Base-by-base conservation (phyloP, 2,113 vertebrate species). In the Trinectes maculatus region DNA sequence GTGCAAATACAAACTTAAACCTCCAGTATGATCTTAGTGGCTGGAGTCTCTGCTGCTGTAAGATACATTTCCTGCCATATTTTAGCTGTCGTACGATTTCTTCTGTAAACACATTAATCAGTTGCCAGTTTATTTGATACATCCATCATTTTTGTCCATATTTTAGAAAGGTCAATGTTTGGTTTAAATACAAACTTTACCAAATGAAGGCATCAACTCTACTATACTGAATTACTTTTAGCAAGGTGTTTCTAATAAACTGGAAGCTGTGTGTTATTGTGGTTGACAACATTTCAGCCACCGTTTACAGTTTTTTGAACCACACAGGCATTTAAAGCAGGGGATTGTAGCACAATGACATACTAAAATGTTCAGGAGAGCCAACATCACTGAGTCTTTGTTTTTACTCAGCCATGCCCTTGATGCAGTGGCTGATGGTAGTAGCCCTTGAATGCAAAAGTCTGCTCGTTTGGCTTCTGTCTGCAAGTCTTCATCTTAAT, bases 401-500 rank as follows among this genome's bases (percentile, higher is more conserved):
- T 46, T 24, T 46, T 24, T 40, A 15, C 7, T 3, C 10, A 44
- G 21, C 21, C 9, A 43, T 22, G 19, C 19, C 18, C 66, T 72
- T 33, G 31, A 15, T 26, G 51, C 19, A 56, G 67, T 26, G 16
- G n/a, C 43, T 42, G 36, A 9, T 8, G 49, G 29, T 28, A 29
- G 25, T 26, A 24, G n/a, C n/a, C n/a, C 36, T 71, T 65, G 43
- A 63, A 36, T 56, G 11, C 43, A 22, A 57, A 29, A 39, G 12
- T 59, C 34, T 48, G 42, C 18, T 81, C 22, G 10, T 31, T 59
- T 54, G 33, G 19, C 65, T 44, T 16, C 42, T 52, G 13, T 52
- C 51, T 22, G 49, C 9, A 4, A 26, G 4, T 29, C 24, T 33
- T 63, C 15, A 37, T 21, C 47, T 16, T 56, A 34, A 61, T 19